phyloP scores from a whole-genome alignment of 1,140 invertebrate genomes.

The Adoxophyes honmai region DNA sequence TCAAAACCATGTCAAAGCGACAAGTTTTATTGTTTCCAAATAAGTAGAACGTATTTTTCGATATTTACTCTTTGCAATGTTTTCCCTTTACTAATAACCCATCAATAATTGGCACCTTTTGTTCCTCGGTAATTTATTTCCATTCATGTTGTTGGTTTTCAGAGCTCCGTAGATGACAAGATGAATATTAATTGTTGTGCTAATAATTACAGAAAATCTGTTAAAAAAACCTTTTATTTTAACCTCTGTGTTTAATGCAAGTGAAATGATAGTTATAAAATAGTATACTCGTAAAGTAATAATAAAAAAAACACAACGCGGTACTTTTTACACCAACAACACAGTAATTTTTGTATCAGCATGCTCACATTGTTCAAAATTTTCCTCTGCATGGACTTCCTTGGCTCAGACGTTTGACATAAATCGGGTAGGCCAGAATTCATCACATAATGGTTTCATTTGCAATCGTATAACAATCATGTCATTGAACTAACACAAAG shows the following conservation, averaged over 20 bases:
- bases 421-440: slow-evolving; percentile 35
- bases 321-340: slow-evolving; percentile 9
- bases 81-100: slow-evolving; percentile 45
- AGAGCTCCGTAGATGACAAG: not conserved
- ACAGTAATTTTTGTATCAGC: slow-evolving; percentile 2
- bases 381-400: not conserved
- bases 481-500: slow-evolving; percentile 29
- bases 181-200: too few relatives aligned
- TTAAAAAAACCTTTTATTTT: not conserved
- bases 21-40: not conserved
- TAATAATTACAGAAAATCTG: too few relatives aligned
- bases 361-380: slow-evolving; percentile 13
- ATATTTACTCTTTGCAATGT: slow-evolving; percentile 71
- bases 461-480: slow-evolving; percentile 31
- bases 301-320: not conserved
- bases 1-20: not conserved
- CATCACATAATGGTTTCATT: slow-evolving; percentile 32
- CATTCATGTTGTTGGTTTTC: slow-evolving; percentile 3
- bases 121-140: not conserved
- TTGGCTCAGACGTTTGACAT: slow-evolving; percentile 8
- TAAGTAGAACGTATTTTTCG: slow-evolving; percentile 27
- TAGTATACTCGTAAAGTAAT: too few relatives aligned
- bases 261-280: too few relatives aligned
- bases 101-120: slow-evolving; percentile 11
- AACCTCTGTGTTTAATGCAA: too few relatives aligned